phyloP scores from a whole-genome alignment of 2,113 vertebrate species.

The Cyprinodon variegatus region DNA sequence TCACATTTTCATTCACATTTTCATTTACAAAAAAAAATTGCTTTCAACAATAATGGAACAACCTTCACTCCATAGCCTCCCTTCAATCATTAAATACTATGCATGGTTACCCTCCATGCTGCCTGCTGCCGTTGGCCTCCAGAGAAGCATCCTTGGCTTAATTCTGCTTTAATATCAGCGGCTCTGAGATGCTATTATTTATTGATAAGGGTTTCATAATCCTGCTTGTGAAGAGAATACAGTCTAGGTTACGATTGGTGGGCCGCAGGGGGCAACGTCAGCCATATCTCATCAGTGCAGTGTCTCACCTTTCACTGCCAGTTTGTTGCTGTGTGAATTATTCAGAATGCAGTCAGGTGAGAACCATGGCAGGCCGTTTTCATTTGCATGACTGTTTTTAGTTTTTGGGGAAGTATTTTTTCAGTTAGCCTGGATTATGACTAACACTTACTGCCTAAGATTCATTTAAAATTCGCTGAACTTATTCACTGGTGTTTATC shows the following conservation, averaged over 20 bases:
- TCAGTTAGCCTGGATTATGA: not conserved
- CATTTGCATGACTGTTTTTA: not conserved
- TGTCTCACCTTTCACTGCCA: constrained; percentile 48
- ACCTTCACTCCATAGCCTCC: constrained; percentile 1
- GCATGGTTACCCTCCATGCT: constrained; percentile 36
- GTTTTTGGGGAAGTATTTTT: not conserved
- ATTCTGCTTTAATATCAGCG: not conserved
- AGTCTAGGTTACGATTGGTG: constrained; percentile 4
- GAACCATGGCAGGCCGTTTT: not conserved
- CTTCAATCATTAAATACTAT: constrained; percentile 44
- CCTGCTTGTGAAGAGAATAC: constrained; percentile 4
- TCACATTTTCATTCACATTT: no score
- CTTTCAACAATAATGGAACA: no score
- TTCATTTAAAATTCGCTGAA: no score
- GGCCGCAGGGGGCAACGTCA: constrained; percentile 18
- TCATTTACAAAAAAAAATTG: no score
- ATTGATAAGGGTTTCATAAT: constrained; percentile 61
- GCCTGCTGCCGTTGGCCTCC: constrained; percentile 25
- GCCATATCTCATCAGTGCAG: constrained; percentile 21
- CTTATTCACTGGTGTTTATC: no score
- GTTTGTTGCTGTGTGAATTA: constrained; percentile 48
- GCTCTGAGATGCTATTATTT: constrained; percentile 42
- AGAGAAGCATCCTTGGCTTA: constrained; percentile 4
- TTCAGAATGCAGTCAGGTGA: constrained; percentile 32
- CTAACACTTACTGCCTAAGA: no score